Conservation (phyloP, 2,888 invertebrate species). For the Portevinia maculata region DNA sequence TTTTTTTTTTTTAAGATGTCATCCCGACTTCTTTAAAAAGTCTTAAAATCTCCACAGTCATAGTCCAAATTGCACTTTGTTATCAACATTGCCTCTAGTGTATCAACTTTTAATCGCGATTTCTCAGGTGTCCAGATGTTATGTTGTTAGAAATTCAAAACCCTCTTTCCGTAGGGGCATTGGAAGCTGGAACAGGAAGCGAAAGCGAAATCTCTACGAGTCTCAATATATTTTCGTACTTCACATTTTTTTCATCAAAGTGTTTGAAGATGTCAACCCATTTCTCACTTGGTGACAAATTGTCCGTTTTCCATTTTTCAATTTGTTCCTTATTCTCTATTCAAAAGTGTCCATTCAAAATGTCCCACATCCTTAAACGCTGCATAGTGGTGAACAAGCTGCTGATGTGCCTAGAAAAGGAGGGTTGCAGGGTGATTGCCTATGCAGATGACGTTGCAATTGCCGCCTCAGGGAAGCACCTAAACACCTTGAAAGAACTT, state of each 20-base stretch:
- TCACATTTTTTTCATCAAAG: slow-evolving; percentile 19
- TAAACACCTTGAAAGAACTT: no score
- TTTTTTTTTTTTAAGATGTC: no score
- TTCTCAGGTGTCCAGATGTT: slow-evolving; percentile 35
- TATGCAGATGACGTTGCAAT: no score
- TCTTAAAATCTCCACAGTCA: slow-evolving; percentile 77
- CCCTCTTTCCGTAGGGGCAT: slow-evolving; percentile 39
- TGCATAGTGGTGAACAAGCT: no score
- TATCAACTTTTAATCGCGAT: slow-evolving; percentile 24
- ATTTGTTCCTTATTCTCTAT: background rate
- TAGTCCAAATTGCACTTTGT: slow-evolving; percentile 27
- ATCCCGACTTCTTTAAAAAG: no score
- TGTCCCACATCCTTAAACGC: slow-evolving; percentile 33
- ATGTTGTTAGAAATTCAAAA: slow-evolving; percentile 34
- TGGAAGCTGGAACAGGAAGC: slow-evolving; percentile 34
- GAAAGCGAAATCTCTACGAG: no score
- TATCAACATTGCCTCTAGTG: slow-evolving; percentile 31
- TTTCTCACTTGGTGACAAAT: no score
- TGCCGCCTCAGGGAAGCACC: no score
- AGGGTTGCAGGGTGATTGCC: no score
- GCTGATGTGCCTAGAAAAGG: no score
- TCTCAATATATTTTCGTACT: slow-evolving; percentile 26
- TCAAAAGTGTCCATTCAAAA: slow-evolving; percentile 39
- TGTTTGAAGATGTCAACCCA: no score
- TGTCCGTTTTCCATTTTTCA: no score